Conservation (phyloP, 2,797 vertebrate genomes). For the Anas bahamensis region DNA sequence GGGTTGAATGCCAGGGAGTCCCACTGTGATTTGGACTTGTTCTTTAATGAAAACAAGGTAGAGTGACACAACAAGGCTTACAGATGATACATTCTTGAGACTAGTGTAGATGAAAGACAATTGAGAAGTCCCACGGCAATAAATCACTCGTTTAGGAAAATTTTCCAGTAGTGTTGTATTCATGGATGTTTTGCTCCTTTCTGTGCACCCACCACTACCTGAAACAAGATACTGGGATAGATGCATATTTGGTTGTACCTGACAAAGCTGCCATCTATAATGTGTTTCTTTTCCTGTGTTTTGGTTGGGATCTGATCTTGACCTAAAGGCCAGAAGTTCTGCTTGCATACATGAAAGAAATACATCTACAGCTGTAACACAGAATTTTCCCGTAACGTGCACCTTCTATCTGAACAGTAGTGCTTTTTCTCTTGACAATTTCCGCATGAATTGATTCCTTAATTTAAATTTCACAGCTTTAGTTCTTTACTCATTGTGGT, state of each 20-base stretch:
- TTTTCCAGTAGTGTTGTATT: background rate
- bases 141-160: background rate
- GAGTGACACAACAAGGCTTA: background rate
- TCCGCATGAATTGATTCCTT: constrained; percentile 7
- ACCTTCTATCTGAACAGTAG: background rate
- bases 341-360: background rate
- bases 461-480: constrained; percentile 45
- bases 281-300: background rate
- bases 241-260: background rate
- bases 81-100: background rate
- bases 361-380: background rate
- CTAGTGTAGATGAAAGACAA: background rate
- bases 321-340: background rate
- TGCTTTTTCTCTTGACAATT: constrained; percentile 6
- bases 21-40: background rate
- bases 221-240: background rate
- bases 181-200: background rate
- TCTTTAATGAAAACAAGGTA: background rate
- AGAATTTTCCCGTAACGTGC: background rate
- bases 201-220: background rate
- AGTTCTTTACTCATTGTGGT: constrained; percentile 15
- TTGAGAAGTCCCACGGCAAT: background rate
- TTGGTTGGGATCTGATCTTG: background rate
- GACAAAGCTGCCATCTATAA: background rate
- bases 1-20: background rate